phyloP scores from a whole-genome alignment of 1,140 invertebrate species.

The Aphaenogaster ashmeadi region DNA sequence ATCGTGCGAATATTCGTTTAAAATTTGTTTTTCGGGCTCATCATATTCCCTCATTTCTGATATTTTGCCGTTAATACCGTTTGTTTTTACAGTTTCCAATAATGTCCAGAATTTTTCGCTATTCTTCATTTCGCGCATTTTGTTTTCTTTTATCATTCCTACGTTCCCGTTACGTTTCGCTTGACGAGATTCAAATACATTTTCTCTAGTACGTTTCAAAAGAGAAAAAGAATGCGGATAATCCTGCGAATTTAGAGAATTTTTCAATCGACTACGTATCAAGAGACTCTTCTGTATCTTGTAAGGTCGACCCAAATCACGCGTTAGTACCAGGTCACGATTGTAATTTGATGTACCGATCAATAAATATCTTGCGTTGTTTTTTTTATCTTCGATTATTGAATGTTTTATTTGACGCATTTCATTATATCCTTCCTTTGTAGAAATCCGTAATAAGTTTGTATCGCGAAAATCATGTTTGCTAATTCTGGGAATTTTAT shows the following conservation, averaged over 20 bases:
- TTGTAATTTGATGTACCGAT: conserved; percentile 42
- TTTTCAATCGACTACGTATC: conserved; percentile 75
- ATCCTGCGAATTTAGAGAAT: conserved; percentile 15
- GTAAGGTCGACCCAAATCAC: conserved; percentile 56
- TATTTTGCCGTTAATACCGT: not conserved
- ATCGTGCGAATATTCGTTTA: not conserved
- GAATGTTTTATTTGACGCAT: conserved; percentile 65
- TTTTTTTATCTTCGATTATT: conserved; percentile 68
- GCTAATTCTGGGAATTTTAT: not conserved
- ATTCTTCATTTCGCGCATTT: not conserved
- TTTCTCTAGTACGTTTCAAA: conserved; percentile 22
- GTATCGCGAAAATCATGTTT: not conserved
- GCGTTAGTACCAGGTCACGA: not conserved
- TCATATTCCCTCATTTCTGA: not conserved
- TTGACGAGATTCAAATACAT: not conserved
- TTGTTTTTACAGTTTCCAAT: conserved; percentile 18
- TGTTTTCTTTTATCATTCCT: not conserved
- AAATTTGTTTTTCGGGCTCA: not conserved
- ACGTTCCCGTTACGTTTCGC: not conserved
- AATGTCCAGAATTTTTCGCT: conserved; percentile 68
- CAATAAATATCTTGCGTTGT: conserved; percentile 60
- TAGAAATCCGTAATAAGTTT: not conserved
- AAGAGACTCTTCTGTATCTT: conserved; percentile 67
- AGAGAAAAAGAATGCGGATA: conserved; percentile 31
- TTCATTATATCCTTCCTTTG: not conserved